Base-by-base conservation (phyloP, 2,888 invertebrate genomes). In the Tipula vernalis region DNA sequence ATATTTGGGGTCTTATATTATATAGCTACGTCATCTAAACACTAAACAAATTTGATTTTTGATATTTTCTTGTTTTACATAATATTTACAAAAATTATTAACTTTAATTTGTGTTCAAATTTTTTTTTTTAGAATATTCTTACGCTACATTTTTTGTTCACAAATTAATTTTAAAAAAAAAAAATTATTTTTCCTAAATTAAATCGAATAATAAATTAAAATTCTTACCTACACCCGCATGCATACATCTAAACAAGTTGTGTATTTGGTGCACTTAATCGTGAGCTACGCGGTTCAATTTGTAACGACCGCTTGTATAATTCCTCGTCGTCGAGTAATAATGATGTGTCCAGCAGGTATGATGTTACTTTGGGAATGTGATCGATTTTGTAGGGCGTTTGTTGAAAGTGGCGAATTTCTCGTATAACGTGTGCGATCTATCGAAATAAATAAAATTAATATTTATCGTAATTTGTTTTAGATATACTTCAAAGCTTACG, bases 361-460 rank as follows among this genome's bases (percentile, higher is more conserved):
- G 88, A 87, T 83, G 95, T 93, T 12, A 97, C 97, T 93, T 96
- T 95, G 28, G 94, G 93, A 88, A 96, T 96, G 89, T 96, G 94
- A 89, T 97, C 97, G 88, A 98, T 98, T 92, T 97, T 97, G 91
- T 98, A 98, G 0, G 97, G 95, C 1, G 97, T 97, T 91, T 97
- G 97, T 90, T 98, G 98, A 90, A 96, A 98, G 90, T 97, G 96
- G 15, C 97, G 94, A 88, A 98, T 97, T 92, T 98, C 98, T 86
- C 97, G 93, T 88, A 98, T 98, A 5, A 98, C 97, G 90, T 98
- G 97, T 5, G 98, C 97, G 90, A 98, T 96, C 97, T 97, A 39
- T 44, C 3, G 41, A 41, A 41, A 41, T 41, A 28, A 28, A 28
- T 1, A 28, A 28, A 28, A 28, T 28, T 28, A 28, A 28, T 28